Evolutionary conservation across 1,140 invertebrate genomes (phyloP), one percentile per base, ranked within the genome.

Genomic region (Neodiprion lecontei): DNA sequence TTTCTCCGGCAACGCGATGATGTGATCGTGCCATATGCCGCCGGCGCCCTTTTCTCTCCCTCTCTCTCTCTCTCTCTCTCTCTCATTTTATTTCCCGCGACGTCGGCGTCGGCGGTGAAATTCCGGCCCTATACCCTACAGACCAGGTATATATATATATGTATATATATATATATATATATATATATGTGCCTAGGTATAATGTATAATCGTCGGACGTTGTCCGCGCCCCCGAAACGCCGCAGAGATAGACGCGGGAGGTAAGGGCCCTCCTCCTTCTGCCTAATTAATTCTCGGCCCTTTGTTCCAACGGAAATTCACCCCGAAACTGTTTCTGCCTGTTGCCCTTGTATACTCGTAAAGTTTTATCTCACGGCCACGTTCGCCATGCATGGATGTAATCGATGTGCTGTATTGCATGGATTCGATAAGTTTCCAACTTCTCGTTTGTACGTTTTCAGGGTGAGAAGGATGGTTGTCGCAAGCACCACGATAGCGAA

Each of bases 1-100:
- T 65, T 17, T 65, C 12, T 65, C 61, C 61, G 79, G 70, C 78
- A 76, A 79, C 77, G 76, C 77, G 81, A 80, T 85, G 86, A 87
- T 86, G 85, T 82, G 85, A 87, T 87, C 84, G 84, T 81, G 78
- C 87, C 87, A 88, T 87, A 88, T 88, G 87, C 84, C 83, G 76
- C 4, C 53, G 53, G n/a, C 79, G 77, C 81, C 81, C 82, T 84
- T 82, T 80, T 74, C 82, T n/a, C 65, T 12, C 50, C 10, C 66
- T 76, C 53, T 61, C 53, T 61, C 53, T 12, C 53, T 17, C n/a
- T 5, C 53, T 61, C 50, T 11, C n/a, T n/a, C 10, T 53, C n/a
- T 53, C n/a, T 11, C n/a, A 53, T 53, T 21, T 21, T 21, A 21
- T 21, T 21, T 21, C 17, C 17, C 17, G 17, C 17, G 17, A 21